phyloP scores from a whole-genome alignment of 2,113 vertebrate species.

The Vidua macroura region DNA sequence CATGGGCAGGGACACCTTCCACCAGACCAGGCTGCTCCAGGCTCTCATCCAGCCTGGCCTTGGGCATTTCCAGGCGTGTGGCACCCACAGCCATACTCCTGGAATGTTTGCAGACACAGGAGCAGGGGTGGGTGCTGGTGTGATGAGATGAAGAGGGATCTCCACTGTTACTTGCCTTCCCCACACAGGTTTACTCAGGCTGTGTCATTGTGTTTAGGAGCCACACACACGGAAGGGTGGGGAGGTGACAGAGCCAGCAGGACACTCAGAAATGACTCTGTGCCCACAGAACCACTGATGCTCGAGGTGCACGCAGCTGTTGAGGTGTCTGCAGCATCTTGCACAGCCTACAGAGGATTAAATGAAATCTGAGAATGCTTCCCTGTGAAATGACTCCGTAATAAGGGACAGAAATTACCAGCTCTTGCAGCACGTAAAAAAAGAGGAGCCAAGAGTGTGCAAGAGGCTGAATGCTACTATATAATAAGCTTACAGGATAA shows the following conservation, averaged over 20 bases:
- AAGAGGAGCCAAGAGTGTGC: not conserved
- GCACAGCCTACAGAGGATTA: not conserved
- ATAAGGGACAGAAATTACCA: not conserved
- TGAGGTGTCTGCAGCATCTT: not conserved
- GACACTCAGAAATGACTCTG: not conserved
- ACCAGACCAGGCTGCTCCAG: not conserved
- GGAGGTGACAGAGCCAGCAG: not conserved
- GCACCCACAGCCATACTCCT: not conserved
- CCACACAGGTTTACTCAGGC: not conserved
- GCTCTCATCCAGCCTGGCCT: not conserved
- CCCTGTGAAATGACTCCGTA: not conserved
- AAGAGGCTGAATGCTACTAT: not conserved
- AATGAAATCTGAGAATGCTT: not conserved
- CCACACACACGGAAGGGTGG: accelerated
- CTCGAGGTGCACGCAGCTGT: accelerated
- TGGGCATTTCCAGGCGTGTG: accelerated
- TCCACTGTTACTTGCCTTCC: not conserved
- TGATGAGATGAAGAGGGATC: not conserved
- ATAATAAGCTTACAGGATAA: slow-evolving; percentile 28
- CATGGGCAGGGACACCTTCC: not conserved
- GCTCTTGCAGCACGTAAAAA: not conserved
- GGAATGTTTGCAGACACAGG: not conserved
- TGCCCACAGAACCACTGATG: not conserved
- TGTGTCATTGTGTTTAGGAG: not conserved
- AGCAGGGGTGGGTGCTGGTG: not conserved